phyloP scores from a whole-genome alignment of 2,888 invertebrate species.

The Monopis laevigella region DNA sequence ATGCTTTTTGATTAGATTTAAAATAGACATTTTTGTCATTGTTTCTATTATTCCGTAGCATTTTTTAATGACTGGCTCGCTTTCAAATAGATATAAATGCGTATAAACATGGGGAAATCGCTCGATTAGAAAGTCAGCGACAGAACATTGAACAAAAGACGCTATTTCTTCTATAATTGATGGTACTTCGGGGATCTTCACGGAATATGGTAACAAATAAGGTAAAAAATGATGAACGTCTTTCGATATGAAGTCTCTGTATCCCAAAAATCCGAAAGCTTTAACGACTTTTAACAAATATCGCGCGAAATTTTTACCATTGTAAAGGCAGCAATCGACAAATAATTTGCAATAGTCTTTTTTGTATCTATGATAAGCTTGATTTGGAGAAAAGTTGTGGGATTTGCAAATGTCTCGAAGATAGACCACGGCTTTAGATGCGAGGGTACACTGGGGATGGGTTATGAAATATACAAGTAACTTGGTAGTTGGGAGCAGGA shows the following conservation, averaged over 20 bases:
- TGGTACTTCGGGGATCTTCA: constrained; percentile 62
- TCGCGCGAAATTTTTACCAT: constrained; percentile 65
- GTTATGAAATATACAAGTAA: constrained; percentile 70
- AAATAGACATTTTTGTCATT: constrained; percentile 64
- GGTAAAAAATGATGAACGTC: constrained; percentile 76
- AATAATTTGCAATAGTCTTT: constrained; percentile 70
- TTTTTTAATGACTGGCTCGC: constrained; percentile 62
- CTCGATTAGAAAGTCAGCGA: constrained; percentile 69
- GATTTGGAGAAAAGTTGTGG: constrained; percentile 61
- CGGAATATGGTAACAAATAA: constrained; percentile 67
- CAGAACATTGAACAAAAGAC: constrained; percentile 62
- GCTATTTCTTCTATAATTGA: constrained; percentile 73
- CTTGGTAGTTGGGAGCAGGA: constrained; percentile 54
- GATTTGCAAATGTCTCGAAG: constrained; percentile 66
- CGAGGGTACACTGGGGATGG: constrained; percentile 67
- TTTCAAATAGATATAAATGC: constrained; percentile 72
- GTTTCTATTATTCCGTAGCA: constrained; percentile 71
- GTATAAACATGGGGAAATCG: constrained; percentile 78
- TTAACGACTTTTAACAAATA: constrained; percentile 70
- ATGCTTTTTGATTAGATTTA: constrained; percentile 71
- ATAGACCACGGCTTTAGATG: constrained; percentile 65
- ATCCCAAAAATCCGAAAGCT: constrained; percentile 74
- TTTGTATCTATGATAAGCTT: constrained; percentile 70
- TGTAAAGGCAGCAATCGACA: constrained; percentile 67
- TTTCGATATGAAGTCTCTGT: constrained; percentile 74